phyloP scores from a whole-genome alignment of 2,113 vertebrate species.

The Aphelocoma coerulescens region DNA sequence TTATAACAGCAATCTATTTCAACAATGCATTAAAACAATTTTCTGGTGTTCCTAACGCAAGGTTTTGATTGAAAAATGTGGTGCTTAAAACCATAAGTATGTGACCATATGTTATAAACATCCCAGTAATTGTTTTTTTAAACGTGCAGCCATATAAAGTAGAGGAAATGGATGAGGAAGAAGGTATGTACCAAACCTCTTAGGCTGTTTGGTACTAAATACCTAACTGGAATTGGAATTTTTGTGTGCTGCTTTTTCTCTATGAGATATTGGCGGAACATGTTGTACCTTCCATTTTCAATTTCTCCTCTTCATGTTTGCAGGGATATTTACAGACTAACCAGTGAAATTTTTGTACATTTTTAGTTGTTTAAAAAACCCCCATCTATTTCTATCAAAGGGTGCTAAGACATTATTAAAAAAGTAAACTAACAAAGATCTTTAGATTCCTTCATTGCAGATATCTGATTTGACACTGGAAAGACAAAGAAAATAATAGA shows the following conservation, averaged over 20 bases:
- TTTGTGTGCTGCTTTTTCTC: neutral
- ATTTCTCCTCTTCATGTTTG: neutral
- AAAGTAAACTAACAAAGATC: neutral
- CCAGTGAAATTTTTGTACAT: neutral
- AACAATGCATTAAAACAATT: neutral
- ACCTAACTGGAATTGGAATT: neutral
- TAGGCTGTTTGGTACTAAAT: neutral
- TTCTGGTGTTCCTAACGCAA: neutral
- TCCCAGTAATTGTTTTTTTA: constrained; percentile 40
- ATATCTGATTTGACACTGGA: neutral
- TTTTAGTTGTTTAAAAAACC: neutral
- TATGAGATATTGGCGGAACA: neutral
- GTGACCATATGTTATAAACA: constrained; percentile 41
- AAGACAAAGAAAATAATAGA: neutral
- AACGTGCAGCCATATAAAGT: neutral
- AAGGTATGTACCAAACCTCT: neutral
- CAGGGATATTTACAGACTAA: neutral
- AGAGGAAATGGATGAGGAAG: neutral
- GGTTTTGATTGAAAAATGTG: constrained; percentile 32
- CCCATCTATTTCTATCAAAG: neutral
- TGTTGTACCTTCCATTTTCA: neutral
- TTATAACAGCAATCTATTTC: neutral
- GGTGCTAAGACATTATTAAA: neutral
- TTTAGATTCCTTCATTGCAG: neutral
- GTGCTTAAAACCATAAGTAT: constrained; percentile 12